phyloP scores from a whole-genome alignment of 2,888 invertebrate genomes.

The Protophormia terraenovae region DNA sequence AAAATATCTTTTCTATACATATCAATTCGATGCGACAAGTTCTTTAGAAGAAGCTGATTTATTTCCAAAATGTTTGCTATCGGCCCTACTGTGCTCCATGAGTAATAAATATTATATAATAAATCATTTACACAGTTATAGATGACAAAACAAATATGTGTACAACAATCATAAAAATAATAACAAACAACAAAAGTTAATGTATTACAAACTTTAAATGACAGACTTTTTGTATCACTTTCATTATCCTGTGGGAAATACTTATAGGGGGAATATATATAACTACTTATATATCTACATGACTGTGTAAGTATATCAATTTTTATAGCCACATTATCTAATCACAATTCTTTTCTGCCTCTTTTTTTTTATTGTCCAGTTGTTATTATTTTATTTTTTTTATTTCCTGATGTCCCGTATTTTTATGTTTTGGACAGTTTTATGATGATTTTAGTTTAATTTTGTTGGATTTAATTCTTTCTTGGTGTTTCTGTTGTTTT shows the following conservation, averaged over 20 bases:
- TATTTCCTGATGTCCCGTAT: conserved; percentile 10
- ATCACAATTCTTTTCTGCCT: background rate
- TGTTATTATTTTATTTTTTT: background rate
- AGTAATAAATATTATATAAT: background rate
- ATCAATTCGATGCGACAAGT: no score
- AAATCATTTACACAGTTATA: background rate
- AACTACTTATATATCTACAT: background rate
- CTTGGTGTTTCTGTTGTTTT: background rate
- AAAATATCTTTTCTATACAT: no score
- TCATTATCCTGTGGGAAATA: background rate
- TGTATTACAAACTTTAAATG: background rate
- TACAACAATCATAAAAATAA: background rate
- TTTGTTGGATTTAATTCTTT: background rate
- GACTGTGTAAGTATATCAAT: background rate
- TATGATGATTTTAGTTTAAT: conserved; percentile 33
- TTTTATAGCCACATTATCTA: background rate
- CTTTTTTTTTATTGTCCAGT: background rate
- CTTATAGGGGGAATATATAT: background rate
- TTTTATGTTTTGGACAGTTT: conserved; percentile 35
- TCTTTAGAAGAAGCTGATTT: no score
- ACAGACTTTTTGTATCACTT: background rate
- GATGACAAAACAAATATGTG: background rate
- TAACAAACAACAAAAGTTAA: background rate
- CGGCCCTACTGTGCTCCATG: no score
- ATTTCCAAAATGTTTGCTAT: no score